Evolutionary conservation across 2,113 vertebrate genomes (phyloP), one percentile per base, ranked within the genome.

Genomic region (Myxocyprinus asiaticus): DNA sequence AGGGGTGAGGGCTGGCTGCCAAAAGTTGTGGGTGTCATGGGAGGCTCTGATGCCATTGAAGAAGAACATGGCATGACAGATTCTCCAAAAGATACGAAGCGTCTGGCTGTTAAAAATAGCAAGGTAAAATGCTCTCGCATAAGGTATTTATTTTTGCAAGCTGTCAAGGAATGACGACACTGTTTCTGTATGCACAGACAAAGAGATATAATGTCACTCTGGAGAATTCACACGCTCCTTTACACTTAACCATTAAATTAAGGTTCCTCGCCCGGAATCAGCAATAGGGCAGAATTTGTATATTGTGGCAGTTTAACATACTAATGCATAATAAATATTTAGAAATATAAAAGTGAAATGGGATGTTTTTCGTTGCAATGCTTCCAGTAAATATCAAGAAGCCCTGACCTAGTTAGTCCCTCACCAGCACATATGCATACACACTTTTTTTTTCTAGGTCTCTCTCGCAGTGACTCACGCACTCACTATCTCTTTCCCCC

Each of bases 1-100:
- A 33, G 76, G 77, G 82, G 56, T 79, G 63, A 73, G 33, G 67
- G 44, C 69, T 67, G 67, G 55, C 78, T 76, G 51, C 48, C 58
- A 69, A 80, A 80, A 45, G 33, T 47, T 44, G 72, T 47, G 15
- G n/a, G 47, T 51, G 53, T 83, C 73, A 80, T 62, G 71, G 79
- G 81, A 84, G 50, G 58, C 42, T 69, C 65, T 78, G 66, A 85
- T 88, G 88, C 63, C 81, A 81, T 88, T 84, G 86, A 84, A 73
- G 69, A 56, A 63, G 50, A 72, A 70, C 56, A 33, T 86, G 77
- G 61, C 70, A 64, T 76, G 87, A 79, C 65, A 77, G 77, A 84
- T 75, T 76, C 48, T 75, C 51, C 15, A 43, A 63, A 56, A 67
- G 62, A 84, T 76, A 82, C 17, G 70, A 82, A 71, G 22, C 77